Evolutionary conservation across 2,888 invertebrate genomes (phyloP), one percentile per base, ranked within the genome.

Genomic region (Magallana nippona): DNA sequence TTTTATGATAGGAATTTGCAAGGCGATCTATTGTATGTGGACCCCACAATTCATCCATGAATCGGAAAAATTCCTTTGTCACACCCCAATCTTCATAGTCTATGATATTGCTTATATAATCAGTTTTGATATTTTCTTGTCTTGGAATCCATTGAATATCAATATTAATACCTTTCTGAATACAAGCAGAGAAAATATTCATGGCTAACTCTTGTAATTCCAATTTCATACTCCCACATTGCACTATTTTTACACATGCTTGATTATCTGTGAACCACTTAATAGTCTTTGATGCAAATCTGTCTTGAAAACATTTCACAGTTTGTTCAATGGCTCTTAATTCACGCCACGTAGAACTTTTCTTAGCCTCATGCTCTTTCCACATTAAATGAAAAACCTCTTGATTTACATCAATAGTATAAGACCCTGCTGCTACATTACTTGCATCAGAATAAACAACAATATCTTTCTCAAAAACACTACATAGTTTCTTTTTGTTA

Each of bases 51-150:
- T 19, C 15, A 19, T 83, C 81, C 22, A 86, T 83, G 44, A 82
- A 86, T 15, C 22, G 8, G 58, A 85, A 81, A 62, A 84, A 81
- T 8, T 81, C 79, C 8, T 56, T 19, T 10, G 84, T 71, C 3
- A 86, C 83, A 27, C 78, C 81, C 82, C 82, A 86, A 32, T 86
- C 83, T 55, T 84, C 86, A 57, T 78, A 79, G 58, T 86, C 84
- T 58, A 82, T 78, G 13, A 83, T 79, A 15, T 78, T 80, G 58
- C 84, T 84, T n/a, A 84, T 63, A 56, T 57, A 63, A 79, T 84
- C 86, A 19, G 84, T 84, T 55, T 56, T 57, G 2, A 58, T 55
- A 78, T 86, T 84, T 60, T 78, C 60, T 10, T 63, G 79, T 19
- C 86, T 84, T 17, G 81, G 63, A 60, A 86, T 81, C 84, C 86